phyloP scores from a whole-genome alignment of 2,888 invertebrate species.

The Hypselothyrea guttata region DNA sequence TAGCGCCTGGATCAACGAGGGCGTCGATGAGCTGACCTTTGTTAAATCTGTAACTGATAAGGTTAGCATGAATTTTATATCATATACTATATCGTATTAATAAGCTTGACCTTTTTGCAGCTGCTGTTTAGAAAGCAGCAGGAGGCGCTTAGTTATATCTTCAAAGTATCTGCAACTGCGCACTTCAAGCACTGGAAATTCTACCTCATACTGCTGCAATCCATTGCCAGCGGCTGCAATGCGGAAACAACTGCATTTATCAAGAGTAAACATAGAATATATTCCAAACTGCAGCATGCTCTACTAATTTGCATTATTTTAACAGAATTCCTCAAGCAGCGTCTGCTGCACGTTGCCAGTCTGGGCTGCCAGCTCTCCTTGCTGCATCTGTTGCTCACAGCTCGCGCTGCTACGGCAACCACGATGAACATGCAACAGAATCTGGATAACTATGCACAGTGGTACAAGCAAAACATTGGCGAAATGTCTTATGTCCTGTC shows the following conservation, averaged over 20 bases:
- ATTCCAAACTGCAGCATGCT: not conserved
- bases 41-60: constrained; percentile 65
- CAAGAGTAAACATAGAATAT: constrained; percentile 57
- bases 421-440: constrained; percentile 69
- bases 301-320: not conserved
- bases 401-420: constrained; percentile 72
- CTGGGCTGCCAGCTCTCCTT: constrained; percentile 55
- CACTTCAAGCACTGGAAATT: constrained; percentile 79
- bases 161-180: constrained; percentile 63
- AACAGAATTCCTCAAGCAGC: constrained; percentile 75
- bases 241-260: constrained; percentile 50
- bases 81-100: not conserved
- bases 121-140: constrained; percentile 55
- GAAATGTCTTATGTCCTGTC: constrained; percentile 79
- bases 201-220: constrained; percentile 76
- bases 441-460: constrained; percentile 76
- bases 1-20: constrained; percentile 75
- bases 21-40: constrained; percentile 71
- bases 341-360: constrained; percentile 66
- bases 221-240: constrained; percentile 53
- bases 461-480: constrained; percentile 80
- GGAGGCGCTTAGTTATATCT: constrained; percentile 60
- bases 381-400: constrained; percentile 74
- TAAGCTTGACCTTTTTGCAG: not conserved
- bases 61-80: constrained; percentile 22